Conservation (phyloP, 2,797 vertebrate species). For the Botia kubotai region DNA sequence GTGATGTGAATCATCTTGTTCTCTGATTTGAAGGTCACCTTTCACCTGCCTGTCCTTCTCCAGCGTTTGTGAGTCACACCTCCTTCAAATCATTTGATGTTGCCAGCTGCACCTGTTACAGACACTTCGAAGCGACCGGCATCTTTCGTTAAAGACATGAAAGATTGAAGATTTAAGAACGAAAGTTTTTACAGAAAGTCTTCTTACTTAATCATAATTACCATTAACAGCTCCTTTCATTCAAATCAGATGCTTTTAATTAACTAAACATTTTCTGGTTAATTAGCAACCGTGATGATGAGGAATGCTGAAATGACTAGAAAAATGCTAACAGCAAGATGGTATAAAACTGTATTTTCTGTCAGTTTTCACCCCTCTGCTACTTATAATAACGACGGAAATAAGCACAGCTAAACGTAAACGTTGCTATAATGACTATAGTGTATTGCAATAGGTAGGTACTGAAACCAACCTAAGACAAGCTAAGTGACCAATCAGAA, state of each 20-base stretch:
- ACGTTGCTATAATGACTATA: too few species aligned
- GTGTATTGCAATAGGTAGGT: too few species aligned
- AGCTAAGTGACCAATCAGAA: too few species aligned
- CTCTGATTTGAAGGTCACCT: conserved; percentile 32
- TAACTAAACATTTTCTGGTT: background rate
- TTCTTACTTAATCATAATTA: background rate
- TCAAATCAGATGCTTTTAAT: background rate
- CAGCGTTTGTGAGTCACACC: conserved; percentile 33
- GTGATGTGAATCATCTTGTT: conserved; percentile 33
- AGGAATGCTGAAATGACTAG: too few species aligned
- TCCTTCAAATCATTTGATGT: conserved; percentile 19
- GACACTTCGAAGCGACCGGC: conserved; percentile 6
- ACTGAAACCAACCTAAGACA: too few species aligned
- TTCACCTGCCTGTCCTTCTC: conserved; percentile 12
- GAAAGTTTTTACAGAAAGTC: background rate
- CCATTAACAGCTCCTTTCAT: background rate
- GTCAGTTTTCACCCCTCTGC: too few species aligned
- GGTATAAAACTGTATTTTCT: too few species aligned
- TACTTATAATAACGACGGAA: too few species aligned
- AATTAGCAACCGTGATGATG: background rate
- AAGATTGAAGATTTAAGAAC: conserved; percentile 8
- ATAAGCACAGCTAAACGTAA: too few species aligned
- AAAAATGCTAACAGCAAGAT: too few species aligned
- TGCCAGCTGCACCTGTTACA: background rate
- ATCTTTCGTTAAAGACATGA: background rate